Conservation (phyloP, 2,888 invertebrate genomes). For the Troides oblongomaculatus region DNA sequence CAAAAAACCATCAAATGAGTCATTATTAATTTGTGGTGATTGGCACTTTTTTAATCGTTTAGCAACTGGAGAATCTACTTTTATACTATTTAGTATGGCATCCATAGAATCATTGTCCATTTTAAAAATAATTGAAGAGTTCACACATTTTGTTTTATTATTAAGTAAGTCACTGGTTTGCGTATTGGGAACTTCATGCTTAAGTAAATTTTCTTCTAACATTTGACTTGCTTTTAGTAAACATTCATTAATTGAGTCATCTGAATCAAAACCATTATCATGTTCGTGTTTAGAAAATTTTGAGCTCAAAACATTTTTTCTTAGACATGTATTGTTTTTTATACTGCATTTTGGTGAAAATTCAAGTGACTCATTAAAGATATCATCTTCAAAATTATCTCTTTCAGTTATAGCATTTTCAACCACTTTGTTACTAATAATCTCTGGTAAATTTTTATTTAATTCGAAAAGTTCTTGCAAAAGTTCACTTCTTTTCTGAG, state of each 20-base stretch:
- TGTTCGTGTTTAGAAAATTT: slow-evolving; percentile 63
- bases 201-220: slow-evolving; percentile 65
- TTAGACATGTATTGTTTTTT: slow-evolving; percentile 56
- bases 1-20: slow-evolving; percentile 72
- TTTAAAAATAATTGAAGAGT: slow-evolving; percentile 46
- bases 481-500: slow-evolving; percentile 62
- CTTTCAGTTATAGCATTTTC: slow-evolving; percentile 40
- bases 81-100: slow-evolving; percentile 61
- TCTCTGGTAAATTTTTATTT: slow-evolving; percentile 66
- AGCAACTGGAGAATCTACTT: slow-evolving; percentile 58
- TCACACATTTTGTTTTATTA: slow-evolving; percentile 35
- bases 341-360: slow-evolving; percentile 61
- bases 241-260: slow-evolving; percentile 76
- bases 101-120: slow-evolving; percentile 69
- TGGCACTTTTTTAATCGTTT: slow-evolving; percentile 51
- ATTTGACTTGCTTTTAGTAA: slow-evolving; percentile 72
- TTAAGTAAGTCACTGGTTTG: slow-evolving; percentile 41
- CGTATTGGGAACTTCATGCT: slow-evolving; percentile 43
- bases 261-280: slow-evolving; percentile 68
- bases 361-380: slow-evolving; percentile 60
- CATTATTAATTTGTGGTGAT: slow-evolving; percentile 61
- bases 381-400: slow-evolving; percentile 62
- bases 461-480: slow-evolving; percentile 69
- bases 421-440: slow-evolving; percentile 54
- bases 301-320: slow-evolving; percentile 70